Evolutionary conservation across 2,797 vertebrate genomes (phyloP), one percentile per base, ranked within the genome.

Genomic region (Staurois parvus): DNA sequence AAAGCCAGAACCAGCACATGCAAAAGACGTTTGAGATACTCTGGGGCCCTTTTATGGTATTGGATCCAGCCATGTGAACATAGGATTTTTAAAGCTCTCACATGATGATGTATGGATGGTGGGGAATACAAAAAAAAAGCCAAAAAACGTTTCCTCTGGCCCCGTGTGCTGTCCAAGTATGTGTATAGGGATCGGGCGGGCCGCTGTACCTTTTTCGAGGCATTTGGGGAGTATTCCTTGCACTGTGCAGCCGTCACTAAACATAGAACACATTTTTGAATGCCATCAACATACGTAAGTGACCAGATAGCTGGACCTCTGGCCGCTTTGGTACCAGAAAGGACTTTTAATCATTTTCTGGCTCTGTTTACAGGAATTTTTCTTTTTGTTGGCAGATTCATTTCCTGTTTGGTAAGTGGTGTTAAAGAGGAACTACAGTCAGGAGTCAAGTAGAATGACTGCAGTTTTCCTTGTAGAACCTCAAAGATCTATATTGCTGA

Each of bases 51-150:
- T 59, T 62, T 64, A 42, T 72, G 2, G 2, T 48, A 2, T 70
- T 76, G 42, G 73, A 69, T 37, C 29, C 21, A 76, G 2, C 40
- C 13, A 56, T 83, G 72, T 76, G 73, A 83, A 69, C 40, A 9
- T 0, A 2, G 37, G 6, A 12, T 48, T 30, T 48, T 69, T 13
- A 30, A 45, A 6, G 24, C 64, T 76, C 72, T 7, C 72, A 68
- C n/a, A 45, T 21, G 26, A 48, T 26, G 45, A 48, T 26, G 24
- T 26, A 2, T 28, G 15, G 15, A 62, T 62, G 5, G 1, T 8
- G 7, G 29, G 30, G 15, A 13, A 21, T 62, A n/a, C 3, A 4
- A 52, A 52, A 52, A 48, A 48, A 48, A 4, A 52, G 0, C 5
- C 37, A 52, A 19, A 48, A 26, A 48, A 48, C 3, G 2, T 64